Conservation (phyloP, 2,888 invertebrate species). For the Hedychridium roseum region DNA sequence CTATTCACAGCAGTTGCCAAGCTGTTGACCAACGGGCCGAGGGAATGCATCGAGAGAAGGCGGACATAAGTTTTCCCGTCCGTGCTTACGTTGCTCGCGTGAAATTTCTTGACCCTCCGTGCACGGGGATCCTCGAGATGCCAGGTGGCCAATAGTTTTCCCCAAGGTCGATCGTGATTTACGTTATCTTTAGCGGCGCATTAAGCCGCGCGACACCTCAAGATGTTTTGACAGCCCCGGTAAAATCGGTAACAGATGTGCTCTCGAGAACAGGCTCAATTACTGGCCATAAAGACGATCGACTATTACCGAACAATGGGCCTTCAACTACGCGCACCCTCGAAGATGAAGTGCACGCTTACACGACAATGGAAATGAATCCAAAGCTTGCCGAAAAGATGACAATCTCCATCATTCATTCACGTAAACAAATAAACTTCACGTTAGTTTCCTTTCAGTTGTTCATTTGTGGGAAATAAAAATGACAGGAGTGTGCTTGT, state of each 20-base stretch:
- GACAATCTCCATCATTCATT: too few relatives aligned
- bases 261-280: conserved; percentile 14
- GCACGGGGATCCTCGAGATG: too few relatives aligned
- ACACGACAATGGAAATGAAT: too few relatives aligned
- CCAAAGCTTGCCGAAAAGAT: too few relatives aligned
- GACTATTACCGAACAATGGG: too few relatives aligned
- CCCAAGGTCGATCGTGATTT: conserved; percentile 25
- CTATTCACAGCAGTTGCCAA: conserved; percentile 11
- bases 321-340: too few relatives aligned
- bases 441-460: too few relatives aligned
- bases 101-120: conserved; percentile 21
- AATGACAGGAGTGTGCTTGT: too few relatives aligned
- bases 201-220: conserved; percentile 30
- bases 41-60: not conserved
- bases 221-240: conserved; percentile 25
- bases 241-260: conserved; percentile 10
- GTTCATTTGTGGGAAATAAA: too few relatives aligned
- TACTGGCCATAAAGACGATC: conserved; percentile 10
- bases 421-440: too few relatives aligned
- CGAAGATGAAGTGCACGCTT: too few relatives aligned
- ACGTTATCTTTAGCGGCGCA: conserved; percentile 33
- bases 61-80: conserved; percentile 16
- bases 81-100: not conserved
- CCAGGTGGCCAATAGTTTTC: conserved; percentile 22
- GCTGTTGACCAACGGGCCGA: conserved; percentile 10